Base-by-base conservation (phyloP, 2,113 vertebrate species). In the Campylorhamphus procurvoides region DNA sequence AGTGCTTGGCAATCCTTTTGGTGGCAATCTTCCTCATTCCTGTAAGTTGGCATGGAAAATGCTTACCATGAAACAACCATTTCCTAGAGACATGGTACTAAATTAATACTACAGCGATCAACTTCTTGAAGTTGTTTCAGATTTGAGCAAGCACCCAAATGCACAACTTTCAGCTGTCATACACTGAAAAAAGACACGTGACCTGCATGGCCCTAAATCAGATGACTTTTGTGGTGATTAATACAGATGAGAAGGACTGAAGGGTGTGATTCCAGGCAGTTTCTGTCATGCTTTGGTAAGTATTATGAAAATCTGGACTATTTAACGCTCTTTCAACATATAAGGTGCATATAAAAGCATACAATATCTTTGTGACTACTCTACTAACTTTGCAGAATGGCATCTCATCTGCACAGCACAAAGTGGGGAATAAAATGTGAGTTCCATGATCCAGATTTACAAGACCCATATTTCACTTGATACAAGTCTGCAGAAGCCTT, bases 361-460 rank as follows among this genome's bases (percentile, higher is more conserved):
- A 10, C 33, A 49, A 9, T 44, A 9, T 52, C 37, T 76, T 60
- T 66, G 24, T 28, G 47, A 52, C 23, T 66, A 29, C 10, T 80
- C 1, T 46, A 20, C 9, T 40, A 40, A 50, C 40, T 75, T 66
- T 24, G 37, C 25, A 59, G 40, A 42, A 50, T 22, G 20, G 8
- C 52, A 46, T 27, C 58, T 52, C 20, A 44, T n/a, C 50, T 60
- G 12, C 47, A 58, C 0, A 1, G 7, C 1, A 0, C 7, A 10
- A 63, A 58, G 35, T 53, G 37, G 19, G 31, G 9, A 58, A 20
- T 27, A 71, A 13, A 12, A 14, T 5, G 13, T 23, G 39, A 39
- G 10, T 79, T 84, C 78, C 31, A 6, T 19, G 19, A n/a, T n/a
- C n/a, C n/a, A 63, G 37, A 63, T 19, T 31, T 58, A 14, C 60